Evolutionary conservation across 2,797 vertebrate genomes (phyloP).

Genomic region (Setipinna tenuifilis): DNA sequence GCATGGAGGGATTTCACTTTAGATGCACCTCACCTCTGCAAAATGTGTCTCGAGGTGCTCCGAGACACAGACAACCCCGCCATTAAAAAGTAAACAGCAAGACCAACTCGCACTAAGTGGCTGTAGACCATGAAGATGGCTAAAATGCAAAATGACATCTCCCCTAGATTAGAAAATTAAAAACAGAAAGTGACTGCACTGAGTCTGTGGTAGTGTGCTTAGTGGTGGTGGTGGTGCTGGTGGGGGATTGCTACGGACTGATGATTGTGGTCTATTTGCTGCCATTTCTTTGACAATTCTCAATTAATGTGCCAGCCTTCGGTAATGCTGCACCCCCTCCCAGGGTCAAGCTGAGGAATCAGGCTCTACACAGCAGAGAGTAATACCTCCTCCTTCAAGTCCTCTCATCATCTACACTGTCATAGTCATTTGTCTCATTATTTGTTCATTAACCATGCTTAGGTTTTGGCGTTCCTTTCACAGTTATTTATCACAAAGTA

Average conservation of each 20-base stretch:
- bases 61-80: background rate
- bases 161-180: background rate
- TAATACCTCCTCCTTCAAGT: background rate
- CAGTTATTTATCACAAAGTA: background rate
- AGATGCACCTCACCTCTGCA: constrained; percentile 18
- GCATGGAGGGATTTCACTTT: background rate
- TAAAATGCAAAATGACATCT: background rate
- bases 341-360: background rate
- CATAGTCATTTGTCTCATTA: background rate
- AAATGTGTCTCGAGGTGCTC: background rate
- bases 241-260: background rate
- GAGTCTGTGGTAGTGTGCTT: background rate
- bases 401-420: background rate
- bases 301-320: background rate
- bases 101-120: constrained; percentile 8
- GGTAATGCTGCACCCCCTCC: background rate
- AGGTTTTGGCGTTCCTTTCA: background rate
- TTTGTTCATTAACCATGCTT: background rate
- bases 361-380: background rate
- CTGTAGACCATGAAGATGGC: background rate
- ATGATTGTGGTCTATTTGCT: background rate
- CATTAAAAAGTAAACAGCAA: background rate
- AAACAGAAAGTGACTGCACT: background rate
- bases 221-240: too few species aligned
- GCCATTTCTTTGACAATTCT: background rate